Evolutionary conservation across 2,888 invertebrate genomes (phyloP), one percentile per base, ranked within the genome.

Genomic region (Dasypogon diadema): DNA sequence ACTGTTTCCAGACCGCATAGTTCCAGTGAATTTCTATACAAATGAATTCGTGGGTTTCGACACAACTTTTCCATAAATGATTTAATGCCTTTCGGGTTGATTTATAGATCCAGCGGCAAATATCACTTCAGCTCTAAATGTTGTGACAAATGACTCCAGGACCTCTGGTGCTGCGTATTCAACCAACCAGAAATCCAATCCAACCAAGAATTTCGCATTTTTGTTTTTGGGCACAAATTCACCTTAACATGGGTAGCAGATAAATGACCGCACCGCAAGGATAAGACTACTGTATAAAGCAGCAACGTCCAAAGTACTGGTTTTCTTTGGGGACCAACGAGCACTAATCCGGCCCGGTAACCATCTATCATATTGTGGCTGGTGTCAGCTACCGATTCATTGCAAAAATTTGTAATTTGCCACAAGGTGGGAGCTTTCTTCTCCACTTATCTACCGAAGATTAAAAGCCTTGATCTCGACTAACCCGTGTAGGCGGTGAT

Each of bases 311-410:
- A 68, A 24, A 54, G 18, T 18, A 22, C 48, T 56, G 51, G 14
- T 12, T 21, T 51, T 51, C 51, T 18, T 18, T 3, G 18, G 51
- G 18, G 51, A 21, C 51, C 51, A 65, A 42, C 12, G 18, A 10
- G 54, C 37, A n/a, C 54, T 70, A 54, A 54, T 70, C 70, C 70
- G 30, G 3, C 56, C 26, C 34, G 5, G 18, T 21, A 54, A n/a
- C n/a, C 70, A 70, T 70, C 51, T 16, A 70, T 70, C 70, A 70
- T 54, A 30, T 34, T 5, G 30, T 21, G 70, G 14, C 70, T 21
- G 70, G 30, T 54, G 70, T 70, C 54, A 54, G 70, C 70, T 70
- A 21, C 70, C 54, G 54, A 68, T n/a, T n/a, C n/a, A n/a, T n/a
- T 51, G 30, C 26, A 12, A 54, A 54, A 70, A 3, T 54, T 54